Base-by-base conservation (phyloP, 2,113 vertebrate genomes). In the Lontra canadensis region DNA sequence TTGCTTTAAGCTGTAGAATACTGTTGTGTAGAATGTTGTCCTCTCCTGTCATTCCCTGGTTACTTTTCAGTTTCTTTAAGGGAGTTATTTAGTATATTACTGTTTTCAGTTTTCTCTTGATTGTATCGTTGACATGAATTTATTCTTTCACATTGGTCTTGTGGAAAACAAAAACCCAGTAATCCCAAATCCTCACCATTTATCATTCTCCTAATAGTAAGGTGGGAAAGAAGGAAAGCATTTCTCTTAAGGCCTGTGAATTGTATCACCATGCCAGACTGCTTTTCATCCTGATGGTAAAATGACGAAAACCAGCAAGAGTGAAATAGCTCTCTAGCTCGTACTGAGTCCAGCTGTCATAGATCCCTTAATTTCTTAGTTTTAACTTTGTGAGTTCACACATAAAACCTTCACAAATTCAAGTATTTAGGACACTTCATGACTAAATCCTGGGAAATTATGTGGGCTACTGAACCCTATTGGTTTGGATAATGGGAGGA, bases 1-100 rank as follows among this genome's bases (percentile, higher is more conserved):
- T 85, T 61, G 65, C 88, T 92, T 94, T 84, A 89, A 84, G 67
- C 61, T 29, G 69, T 92, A 91, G 39, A 81, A 29, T 71, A 55
- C 93, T 63, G 31, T n/a, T 69, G 34, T 39, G 0, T 80, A 84
- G 57, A 76, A 31, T 89, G 61, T 55, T 79, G 25, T 84, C 31
- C 23, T 90, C 26, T 78, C 47, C 39, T 94, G 0, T 83, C 11
- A 4, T 80, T 89, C 26, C 3, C 74, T 67, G 42, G 44, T n/a
- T 90, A 61, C 49, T 86, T 82, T 88, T 71, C 25, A 61, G 31
- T 65, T 59, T 96, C 42, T 96, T 6, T 67, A 39, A 17, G 7
- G 84, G 8, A 6, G 7, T 85, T 85, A 61, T 63, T 91, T 39
- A 87, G 42, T n/a, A 81, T 90, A 79, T 39, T 93, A 78, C 5